These are phyloP conservation scores for Dione vanillae DNA, from an alignment of 2,888 invertebrate genomes.

Conservation along the genomic window DNA sequence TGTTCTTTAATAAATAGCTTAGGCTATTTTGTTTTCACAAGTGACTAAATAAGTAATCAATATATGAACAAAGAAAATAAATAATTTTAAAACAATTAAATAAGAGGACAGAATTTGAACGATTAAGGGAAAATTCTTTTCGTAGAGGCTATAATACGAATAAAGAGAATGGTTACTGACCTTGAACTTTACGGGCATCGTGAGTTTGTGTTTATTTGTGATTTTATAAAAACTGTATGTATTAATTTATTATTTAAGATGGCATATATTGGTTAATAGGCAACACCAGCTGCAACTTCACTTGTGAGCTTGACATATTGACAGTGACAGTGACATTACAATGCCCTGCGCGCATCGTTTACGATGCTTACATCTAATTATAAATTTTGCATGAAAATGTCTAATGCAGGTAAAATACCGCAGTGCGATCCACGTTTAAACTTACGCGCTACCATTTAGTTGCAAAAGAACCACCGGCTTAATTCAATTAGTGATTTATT, in stretches of 20 bases:
- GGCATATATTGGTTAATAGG: background rate
- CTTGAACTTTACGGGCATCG: background rate
- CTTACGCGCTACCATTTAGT: conserved; percentile 54
- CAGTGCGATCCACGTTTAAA: conserved; percentile 71
- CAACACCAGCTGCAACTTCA: background rate
- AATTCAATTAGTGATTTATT: conserved; percentile 58
- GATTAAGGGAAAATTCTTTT: too few species aligned
- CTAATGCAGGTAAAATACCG: conserved; percentile 81
- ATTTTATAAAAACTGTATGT: too few species aligned
- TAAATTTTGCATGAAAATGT: conserved; percentile 63
- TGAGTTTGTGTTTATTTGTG: too few species aligned
- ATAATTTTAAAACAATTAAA: too few species aligned
- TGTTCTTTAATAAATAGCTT: too few species aligned
- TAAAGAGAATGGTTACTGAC: background rate
- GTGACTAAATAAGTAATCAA: too few species aligned
- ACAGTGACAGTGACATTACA: conserved; percentile 44
- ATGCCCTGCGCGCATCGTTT: conserved; percentile 60
- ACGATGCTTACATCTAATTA: conserved; percentile 58
- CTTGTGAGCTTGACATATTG: conserved; percentile 9
- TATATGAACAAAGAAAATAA: too few species aligned
- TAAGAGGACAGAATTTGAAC: too few species aligned
- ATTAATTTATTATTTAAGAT: background rate
- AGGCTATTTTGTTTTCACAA: too few species aligned
- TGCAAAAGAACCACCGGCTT: conserved; percentile 51
- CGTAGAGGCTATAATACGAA: background rate